These are phyloP conservation scores for Standfussiana lucernea DNA, from an alignment of 2,888 invertebrate genomes.

Conservation along the genomic window DNA sequence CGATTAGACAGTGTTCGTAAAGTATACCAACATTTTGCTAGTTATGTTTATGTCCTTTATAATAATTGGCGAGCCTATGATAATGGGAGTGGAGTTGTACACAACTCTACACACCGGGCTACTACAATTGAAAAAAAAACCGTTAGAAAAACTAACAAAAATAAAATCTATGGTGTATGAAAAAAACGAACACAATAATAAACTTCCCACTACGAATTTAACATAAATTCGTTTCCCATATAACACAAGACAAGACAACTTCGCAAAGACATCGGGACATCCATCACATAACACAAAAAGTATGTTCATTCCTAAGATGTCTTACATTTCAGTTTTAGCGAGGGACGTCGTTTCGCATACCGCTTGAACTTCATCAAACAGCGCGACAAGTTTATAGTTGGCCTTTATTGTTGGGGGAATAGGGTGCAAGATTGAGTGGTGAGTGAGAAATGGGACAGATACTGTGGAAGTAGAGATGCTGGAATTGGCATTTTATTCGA, in stretches of 20 bases:
- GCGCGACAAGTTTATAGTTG: slow-evolving; percentile 42
- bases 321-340: slow-evolving; percentile 56
- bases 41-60: neutral
- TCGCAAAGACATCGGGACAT: slow-evolving; percentile 61
- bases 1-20: neutral
- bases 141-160: neutral
- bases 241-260: slow-evolving; percentile 36
- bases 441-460: slow-evolving; percentile 54
- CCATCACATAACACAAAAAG: slow-evolving; percentile 58
- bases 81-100: too few relatives aligned
- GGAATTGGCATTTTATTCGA: slow-evolving; percentile 32
- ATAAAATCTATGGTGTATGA: neutral
- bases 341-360: slow-evolving; percentile 42
- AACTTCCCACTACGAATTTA: neutral
- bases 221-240: slow-evolving; percentile 49
- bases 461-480: slow-evolving; percentile 39
- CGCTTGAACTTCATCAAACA: slow-evolving; percentile 59
- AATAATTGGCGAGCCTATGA: neutral
- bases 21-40: neutral
- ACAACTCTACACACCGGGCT: neutral
- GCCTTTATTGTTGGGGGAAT: slow-evolving; percentile 61
- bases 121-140: neutral
- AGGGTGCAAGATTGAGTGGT: slow-evolving; percentile 67
- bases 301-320: slow-evolving; percentile 60
- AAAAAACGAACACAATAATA: neutral